Base-by-base conservation (phyloP, 2,888 invertebrate genomes). In the Xestia ashworthii region DNA sequence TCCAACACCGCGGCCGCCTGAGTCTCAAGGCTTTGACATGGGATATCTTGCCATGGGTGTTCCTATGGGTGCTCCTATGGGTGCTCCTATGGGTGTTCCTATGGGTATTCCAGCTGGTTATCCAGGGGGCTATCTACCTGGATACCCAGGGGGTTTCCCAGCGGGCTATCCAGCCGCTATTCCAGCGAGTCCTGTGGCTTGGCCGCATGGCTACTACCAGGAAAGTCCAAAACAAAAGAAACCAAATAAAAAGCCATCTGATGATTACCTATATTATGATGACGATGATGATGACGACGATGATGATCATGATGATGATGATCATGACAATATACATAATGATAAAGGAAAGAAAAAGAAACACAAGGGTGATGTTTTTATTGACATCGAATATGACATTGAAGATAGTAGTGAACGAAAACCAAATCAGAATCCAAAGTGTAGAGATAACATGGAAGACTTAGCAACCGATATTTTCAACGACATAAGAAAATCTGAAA, bases 231-330 rank as follows among this genome's bases (percentile, higher is more conserved):
- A 91, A 80, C 83, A 88, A 41, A 89, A 89, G 38, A 93, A 92
- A 82, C 87, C 87, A 16, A 91, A 86, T 55, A 90, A 85, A 67
- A 76, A 81, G n/a, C 66, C 81, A 53, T 72, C 74, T 11, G 79
- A 86, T 70, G 89, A 89, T n/a, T 76, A 92, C 72, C 79, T 89
- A 60, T 90, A 91, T 81, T 91, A 92, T 73, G 90, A 93, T 41
- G 85, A 89, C 46, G 80, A 88, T 78, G 78, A 90, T 11, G 84
- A 85, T 70, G 81, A 48, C 16, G 64, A 79, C 22, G 46, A 19
- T 22, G n/a, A 48, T 58, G 44, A 62, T 50, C 11, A 25, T 48
- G 22, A 25, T 48, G 6, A 73, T 72, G 48, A 58, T 25, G 83
- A 84, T 76, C 82, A 60, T n/a, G 71, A 80, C 78, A 83, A 81